Evolutionary conservation across 1,140 invertebrate species (phyloP), one percentile per base, ranked within the genome.

Genomic region (Zaprionus nigranus): DNA sequence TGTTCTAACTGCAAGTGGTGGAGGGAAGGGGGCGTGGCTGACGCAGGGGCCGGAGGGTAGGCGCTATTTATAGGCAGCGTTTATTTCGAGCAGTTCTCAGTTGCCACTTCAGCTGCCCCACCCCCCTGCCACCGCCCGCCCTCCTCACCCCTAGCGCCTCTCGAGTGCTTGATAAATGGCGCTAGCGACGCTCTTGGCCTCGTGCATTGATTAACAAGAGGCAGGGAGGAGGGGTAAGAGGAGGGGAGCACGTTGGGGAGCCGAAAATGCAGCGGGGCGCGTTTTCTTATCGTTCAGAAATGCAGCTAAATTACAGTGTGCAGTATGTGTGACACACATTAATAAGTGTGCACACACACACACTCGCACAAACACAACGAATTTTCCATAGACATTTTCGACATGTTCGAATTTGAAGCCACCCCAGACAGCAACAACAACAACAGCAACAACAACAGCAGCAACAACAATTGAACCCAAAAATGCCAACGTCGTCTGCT

Each of bases 31-130:
- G 38, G 38, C 5, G 15, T 15, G 38, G 15, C 38, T n/a, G 15
- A 5, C 0, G n/a, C 5, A 11, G 30, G 30, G 9, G 3, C 3
- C 2, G 30, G 30, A 0, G 9, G 2, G 9, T 11, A 34, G 30
- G 30, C 9, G 65, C 78, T 85, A 86, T 86, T 85, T 78, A 61
- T 81, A 80, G 73, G 24, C 38, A 40, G 40, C 36, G 40, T 54
- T 63, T 79, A 76, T 82, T 83, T 79, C 24, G 75, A 77, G 61
- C 30, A 34, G 30, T 34, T 9, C 30, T 34, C 30, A 34, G 30
- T 34, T 81, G 66, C 67, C 61, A 75, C 53, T 36, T 63, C 75
- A 78, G 54, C 30, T 11, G 43, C 49, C 17, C 26, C 34, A 12
- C 26, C 22, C 9, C 6, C 24, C 71, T 11, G 0, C n/a, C n/a